Base-by-base conservation (phyloP, 2,113 vertebrate genomes). In the Plecotus auritus region DNA sequence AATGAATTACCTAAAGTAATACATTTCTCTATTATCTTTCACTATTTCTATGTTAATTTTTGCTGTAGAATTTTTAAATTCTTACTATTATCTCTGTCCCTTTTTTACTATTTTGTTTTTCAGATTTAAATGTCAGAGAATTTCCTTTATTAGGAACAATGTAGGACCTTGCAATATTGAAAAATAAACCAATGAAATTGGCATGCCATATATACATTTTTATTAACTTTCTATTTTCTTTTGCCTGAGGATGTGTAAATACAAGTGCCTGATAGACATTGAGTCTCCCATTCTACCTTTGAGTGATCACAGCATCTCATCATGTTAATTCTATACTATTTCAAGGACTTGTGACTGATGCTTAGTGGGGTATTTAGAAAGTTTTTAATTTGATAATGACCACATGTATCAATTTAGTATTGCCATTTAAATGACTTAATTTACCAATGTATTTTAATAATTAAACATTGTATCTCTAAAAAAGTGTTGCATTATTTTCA, bases 401-500 rank as follows among this genome's bases (percentile, higher is more conserved):
- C 64, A 2, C 78, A 37, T 96, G 66, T 95, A 82, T 47, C 40
- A 84, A 18, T 13, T 85, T 54, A 96, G 42, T 69, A 90, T 61
- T 64, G 88, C 93, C 14, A 87, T 94, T 82, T 97, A 74, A 51
- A 18, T 95, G 82, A 96, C 61, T 73, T 91, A 47, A 4, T 73
- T 95, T 90, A 93, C 64, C 93, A 64, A 13, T 93, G 14, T 95
- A 94, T 97, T 97, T 97, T 88, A 97, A 96, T 67, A 90, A 98
- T 94, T 98, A 97, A 97, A 98, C n/a, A 97, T 97, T 98, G 96
- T 96, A 86, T 95, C 91, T 93, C 95, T 88, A 30, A 32, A 76
- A 30, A 18, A 76, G 16, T 76, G 26, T 73, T 23, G 26, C 56
- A 80, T 81, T 72, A 28, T 80, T 90, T 83, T 93, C 47, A 69